Evolutionary conservation across 1,140 invertebrate species (phyloP).

Genomic region (Heliconius eleuchia): DNA sequence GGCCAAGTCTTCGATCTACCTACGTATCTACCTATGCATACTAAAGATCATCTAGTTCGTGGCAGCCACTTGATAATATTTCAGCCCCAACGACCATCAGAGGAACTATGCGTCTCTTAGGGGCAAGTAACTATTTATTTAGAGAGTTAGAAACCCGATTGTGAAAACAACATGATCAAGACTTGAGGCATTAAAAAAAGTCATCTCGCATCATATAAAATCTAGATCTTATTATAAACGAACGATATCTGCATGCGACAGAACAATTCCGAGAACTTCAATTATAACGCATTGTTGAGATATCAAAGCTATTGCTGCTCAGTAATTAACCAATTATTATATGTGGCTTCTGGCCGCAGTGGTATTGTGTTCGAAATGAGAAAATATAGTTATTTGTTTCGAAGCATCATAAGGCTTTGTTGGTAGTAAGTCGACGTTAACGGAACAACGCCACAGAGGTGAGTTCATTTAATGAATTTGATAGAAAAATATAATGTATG

Average conservation of each 20-base stretch:
- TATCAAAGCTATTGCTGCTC: slow-evolving; percentile 18
- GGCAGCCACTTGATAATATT: no score
- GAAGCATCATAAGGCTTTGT: slow-evolving; percentile 28
- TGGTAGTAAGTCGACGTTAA: slow-evolving; percentile 22
- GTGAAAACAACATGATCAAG: no score
- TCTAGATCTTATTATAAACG: neutral
- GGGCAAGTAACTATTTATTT: no score
- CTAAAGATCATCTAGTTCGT: no score
- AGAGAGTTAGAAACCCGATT: no score
- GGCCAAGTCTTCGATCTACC: no score
- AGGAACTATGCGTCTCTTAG: no score
- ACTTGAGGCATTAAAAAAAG: neutral
- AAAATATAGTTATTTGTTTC: slow-evolving; percentile 23
- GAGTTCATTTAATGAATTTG: neutral
- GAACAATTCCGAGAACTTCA: slow-evolving; percentile 1
- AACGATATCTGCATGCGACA: slow-evolving; percentile 1
- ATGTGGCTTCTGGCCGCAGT: neutral
- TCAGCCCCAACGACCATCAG: no score
- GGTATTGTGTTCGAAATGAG: slow-evolving; percentile 29
- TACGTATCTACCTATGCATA: no score
- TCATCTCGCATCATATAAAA: neutral
- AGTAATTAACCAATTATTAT: slow-evolving; percentile 36
- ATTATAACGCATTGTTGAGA: slow-evolving; percentile 15
- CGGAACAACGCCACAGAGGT: neutral
- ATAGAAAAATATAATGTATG: neutral